These are phyloP conservation scores for Creontiades dilutus DNA, from an alignment of 2,888 invertebrate species.

Conservation along the genomic window DNA sequence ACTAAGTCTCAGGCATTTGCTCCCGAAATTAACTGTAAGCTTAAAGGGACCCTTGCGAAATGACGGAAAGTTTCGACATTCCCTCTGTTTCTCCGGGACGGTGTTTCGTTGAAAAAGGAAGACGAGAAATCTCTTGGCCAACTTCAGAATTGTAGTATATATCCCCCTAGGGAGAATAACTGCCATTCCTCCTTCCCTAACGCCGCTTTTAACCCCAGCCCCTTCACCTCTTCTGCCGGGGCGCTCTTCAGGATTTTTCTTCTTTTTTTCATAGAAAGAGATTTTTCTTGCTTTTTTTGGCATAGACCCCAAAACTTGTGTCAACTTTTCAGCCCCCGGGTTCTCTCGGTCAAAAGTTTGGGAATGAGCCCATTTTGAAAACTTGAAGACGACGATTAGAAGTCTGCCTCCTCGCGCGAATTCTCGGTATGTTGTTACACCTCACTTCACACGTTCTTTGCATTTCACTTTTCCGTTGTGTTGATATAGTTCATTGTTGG, in stretches of 20 bases:
- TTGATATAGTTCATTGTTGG: too few species aligned
- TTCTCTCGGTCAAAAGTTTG: background rate
- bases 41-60: too few species aligned
- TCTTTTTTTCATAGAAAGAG: background rate
- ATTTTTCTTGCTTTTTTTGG: background rate
- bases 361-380: background rate
- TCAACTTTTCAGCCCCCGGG: background rate
- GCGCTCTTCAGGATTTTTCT: background rate
- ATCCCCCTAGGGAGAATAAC: constrained; percentile 20
- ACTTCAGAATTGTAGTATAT: constrained; percentile 41
- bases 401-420: background rate
- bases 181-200: background rate
- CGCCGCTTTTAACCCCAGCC: background rate
- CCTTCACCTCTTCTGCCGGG: background rate
- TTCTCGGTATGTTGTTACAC: too few species aligned
- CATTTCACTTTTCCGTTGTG: too few species aligned
- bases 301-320: constrained; percentile 7
- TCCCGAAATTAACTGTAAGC: too few species aligned
- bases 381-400: background rate
- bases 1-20: too few species aligned
- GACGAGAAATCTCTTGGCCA: constrained; percentile 45
- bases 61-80: background rate
- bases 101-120: background rate
- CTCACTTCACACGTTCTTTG: too few species aligned
- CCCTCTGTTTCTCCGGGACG: background rate